Conservation (phyloP, 1,140 invertebrate genomes). For the Achroia grisella region DNA sequence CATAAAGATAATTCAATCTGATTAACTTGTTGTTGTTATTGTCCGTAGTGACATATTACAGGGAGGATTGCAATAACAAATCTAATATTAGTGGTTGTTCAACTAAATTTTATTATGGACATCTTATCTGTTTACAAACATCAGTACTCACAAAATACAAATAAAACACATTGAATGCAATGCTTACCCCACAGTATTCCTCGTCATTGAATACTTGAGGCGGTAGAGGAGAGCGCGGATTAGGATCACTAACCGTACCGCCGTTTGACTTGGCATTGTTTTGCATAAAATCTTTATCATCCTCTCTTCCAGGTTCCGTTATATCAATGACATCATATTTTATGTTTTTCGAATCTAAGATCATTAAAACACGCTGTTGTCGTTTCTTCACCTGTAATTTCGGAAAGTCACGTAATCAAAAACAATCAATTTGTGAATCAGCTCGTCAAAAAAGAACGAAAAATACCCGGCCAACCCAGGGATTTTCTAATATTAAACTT, state of each 20-base stretch:
- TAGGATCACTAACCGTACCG: constrained; percentile 77
- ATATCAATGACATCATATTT: constrained; percentile 93
- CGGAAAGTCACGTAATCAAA: constrained; percentile 42
- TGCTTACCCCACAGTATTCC: constrained; percentile 91
- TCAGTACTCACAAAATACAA: too few species aligned
- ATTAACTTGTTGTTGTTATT: too few species aligned
- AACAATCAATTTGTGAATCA: constrained; percentile 55
- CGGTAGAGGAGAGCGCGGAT: constrained; percentile 82
- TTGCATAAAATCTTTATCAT: constrained; percentile 94
- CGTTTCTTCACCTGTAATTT: constrained; percentile 91
- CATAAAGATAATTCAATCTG: too few species aligned
- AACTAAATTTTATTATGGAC: too few species aligned
- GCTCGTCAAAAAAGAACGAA: constrained; percentile 38
- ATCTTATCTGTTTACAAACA: too few species aligned
- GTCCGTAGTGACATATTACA: too few species aligned
- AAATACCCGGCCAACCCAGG: constrained; percentile 44
- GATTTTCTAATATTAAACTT: constrained; percentile 59
- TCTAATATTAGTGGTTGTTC: too few species aligned
- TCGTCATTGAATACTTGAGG: constrained; percentile 96
- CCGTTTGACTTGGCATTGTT: constrained; percentile 87
- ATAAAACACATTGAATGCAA: background rate
- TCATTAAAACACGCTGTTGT: constrained; percentile 93
- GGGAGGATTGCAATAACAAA: too few species aligned
- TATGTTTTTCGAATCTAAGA: constrained; percentile 92
- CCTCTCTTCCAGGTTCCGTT: constrained; percentile 90